Percentiles rank a stretch among this genome's conserved stretches.
Evolutionary conservation across 2,113 vertebrate species (phyloP).

Genomic region (Anoura caudifer): DNA sequence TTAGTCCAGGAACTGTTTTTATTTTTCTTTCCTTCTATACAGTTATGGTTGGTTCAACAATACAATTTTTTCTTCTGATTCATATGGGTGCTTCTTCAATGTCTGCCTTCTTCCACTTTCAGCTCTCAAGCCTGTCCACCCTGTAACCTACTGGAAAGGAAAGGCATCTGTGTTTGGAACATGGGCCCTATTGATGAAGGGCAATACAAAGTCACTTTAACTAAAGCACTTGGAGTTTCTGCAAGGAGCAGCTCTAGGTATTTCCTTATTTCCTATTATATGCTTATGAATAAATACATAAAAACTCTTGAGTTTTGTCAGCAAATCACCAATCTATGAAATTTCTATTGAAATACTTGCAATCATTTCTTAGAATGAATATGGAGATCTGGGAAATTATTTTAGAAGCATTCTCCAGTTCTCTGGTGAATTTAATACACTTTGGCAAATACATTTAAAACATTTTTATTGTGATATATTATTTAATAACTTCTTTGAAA

Average conservation of each 20-base stretch:
- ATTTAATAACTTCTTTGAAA: slow-evolving; percentile 9
- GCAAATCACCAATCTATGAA: not conserved
- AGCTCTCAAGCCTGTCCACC: not conserved
- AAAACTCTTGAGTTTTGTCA: not conserved
- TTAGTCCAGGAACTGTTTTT: not conserved
- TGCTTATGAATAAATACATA: not conserved
- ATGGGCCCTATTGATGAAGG: not conserved
- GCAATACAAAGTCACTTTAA: not conserved
- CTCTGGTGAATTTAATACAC: not conserved
- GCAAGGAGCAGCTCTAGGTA: not conserved
- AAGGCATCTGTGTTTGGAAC: not conserved
- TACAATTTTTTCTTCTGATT: not conserved
- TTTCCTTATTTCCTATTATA: not conserved
- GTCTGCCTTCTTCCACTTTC: not conserved
- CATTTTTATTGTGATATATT: not conserved
- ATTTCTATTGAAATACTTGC: not conserved
- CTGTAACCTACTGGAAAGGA: not conserved
- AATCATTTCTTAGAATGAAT: not conserved
- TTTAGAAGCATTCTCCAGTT: not conserved
- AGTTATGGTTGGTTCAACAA: not conserved
- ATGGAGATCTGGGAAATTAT: not conserved
- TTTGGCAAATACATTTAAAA: not conserved
- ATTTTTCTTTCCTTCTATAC: not conserved
- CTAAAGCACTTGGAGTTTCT: not conserved
- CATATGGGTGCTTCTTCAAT: not conserved